These are phyloP conservation scores for Drosophila setifemur DNA, from an alignment of 1,140 invertebrate genomes.

Conservation along the genomic window DNA sequence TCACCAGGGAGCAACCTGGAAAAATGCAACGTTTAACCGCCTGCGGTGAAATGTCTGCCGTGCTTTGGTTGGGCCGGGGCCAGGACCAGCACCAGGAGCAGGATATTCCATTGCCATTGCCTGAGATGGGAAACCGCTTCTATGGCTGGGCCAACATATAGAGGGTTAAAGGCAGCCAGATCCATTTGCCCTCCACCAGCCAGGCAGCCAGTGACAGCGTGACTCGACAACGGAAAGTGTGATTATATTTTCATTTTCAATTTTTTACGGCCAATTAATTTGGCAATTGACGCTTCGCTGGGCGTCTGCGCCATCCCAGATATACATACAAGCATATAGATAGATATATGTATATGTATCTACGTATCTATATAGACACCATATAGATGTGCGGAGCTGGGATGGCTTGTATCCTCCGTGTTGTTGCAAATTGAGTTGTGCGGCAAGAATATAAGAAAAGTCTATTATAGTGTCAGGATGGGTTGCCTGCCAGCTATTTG, in stretches of 20 bases:
- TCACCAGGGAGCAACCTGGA: slow-evolving; percentile 21
- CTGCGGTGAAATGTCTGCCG: slow-evolving; percentile 69
- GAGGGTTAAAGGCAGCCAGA: slow-evolving; percentile 59
- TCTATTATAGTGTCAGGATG: slow-evolving; percentile 70
- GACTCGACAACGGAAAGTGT: slow-evolving; percentile 71
- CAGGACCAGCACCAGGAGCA: neutral
- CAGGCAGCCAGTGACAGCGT: slow-evolving; percentile 47
- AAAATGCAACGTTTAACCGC: slow-evolving; percentile 70
- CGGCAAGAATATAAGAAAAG: slow-evolving; percentile 79
- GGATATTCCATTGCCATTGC: neutral
- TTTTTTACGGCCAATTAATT: slow-evolving; percentile 82
- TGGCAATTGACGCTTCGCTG: slow-evolving; percentile 79
- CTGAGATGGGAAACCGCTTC: slow-evolving; percentile 64
- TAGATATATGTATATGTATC: neutral
- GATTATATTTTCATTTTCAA: slow-evolving; percentile 82
- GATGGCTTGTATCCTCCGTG: neutral
- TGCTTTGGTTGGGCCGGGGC: slow-evolving; percentile 51
- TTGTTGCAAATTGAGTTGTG: slow-evolving; percentile 74
- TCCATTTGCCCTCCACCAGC: slow-evolving; percentile 45
- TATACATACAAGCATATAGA: slow-evolving; percentile 20
- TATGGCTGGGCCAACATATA: neutral
- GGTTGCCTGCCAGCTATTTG: slow-evolving; percentile 70
- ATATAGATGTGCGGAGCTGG: too few species aligned
- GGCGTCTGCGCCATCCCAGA: slow-evolving; percentile 60
- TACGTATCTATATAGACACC: too few species aligned